These are phyloP conservation scores for Opisthocomus hoazin DNA, from an alignment of 2,113 vertebrate genomes.

Conservation along the genomic window DNA sequence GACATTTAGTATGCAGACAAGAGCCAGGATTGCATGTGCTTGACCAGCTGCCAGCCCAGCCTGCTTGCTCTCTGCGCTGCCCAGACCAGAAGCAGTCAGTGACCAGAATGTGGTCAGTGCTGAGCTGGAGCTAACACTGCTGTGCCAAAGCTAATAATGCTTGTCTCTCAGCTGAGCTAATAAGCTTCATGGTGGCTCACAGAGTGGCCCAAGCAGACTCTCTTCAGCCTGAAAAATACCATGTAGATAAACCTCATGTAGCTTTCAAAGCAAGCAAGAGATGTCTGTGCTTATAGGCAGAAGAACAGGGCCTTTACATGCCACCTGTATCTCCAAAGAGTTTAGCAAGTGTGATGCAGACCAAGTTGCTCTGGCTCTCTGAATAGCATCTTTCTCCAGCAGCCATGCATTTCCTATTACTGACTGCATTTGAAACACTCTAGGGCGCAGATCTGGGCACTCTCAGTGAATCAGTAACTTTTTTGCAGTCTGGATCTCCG, in stretches of 20 bases:
- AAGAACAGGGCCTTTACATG: not conserved
- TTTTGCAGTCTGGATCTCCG: not conserved
- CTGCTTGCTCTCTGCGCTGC: not conserved
- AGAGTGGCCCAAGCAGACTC: not conserved
- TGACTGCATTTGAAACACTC: not conserved
- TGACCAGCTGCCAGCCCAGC: constrained; percentile 22
- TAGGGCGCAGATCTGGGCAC: not conserved
- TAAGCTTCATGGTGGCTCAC: constrained; percentile 11
- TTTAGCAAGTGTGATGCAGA: not conserved
- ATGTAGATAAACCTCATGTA: not conserved
- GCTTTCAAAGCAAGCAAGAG: not conserved
- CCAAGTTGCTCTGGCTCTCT: accelerated
- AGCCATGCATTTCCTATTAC: not conserved
- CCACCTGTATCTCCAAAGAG: not conserved
- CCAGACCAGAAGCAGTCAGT: constrained; percentile 21
- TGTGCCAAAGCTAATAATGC: not conserved
- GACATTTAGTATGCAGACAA: not conserved
- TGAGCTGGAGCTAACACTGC: not conserved
- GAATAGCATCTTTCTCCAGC: not conserved
- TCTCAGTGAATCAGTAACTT: not conserved
- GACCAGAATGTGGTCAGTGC: constrained; percentile 28
- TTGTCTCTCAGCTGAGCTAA: constrained; percentile 16
- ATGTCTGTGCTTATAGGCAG: not conserved
- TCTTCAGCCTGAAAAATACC: not conserved
- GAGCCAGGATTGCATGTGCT: constrained; percentile 36